Evolutionary conservation across 2,888 invertebrate species (phyloP).

Genomic region (Nebria brevicollis): DNA sequence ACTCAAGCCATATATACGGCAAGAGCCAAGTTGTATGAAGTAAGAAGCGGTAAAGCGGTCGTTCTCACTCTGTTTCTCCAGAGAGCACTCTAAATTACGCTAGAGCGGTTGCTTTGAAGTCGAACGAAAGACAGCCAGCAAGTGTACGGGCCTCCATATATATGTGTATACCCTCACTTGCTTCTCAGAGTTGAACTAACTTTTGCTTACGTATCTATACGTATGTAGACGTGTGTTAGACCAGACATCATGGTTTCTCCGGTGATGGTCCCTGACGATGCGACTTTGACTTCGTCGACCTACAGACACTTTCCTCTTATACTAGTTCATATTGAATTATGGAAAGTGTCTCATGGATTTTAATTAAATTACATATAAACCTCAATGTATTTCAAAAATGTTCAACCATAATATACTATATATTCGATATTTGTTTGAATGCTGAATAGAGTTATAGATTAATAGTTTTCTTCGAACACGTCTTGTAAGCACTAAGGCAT

Average conservation of each 20-base stretch:
- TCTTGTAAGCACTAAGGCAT: slow-evolving; percentile 25
- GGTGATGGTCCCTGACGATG: not conserved
- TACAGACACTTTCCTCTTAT: not conserved
- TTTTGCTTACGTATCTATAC: slow-evolving; percentile 11
- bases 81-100: slow-evolving; percentile 41
- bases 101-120: slow-evolving; percentile 15
- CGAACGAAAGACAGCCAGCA: slow-evolving; percentile 13
- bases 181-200: slow-evolving; percentile 3
- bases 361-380: not conserved
- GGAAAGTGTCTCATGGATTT: not conserved
- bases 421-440: not conserved
- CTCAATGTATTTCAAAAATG: not conserved
- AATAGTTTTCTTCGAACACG: slow-evolving; percentile 12
- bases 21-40: slow-evolving; percentile 3
- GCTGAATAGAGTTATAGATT: not conserved
- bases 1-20: not conserved
- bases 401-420: too few species aligned
- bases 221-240: not conserved
- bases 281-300: not conserved
- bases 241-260: not conserved
- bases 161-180: not conserved
- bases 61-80: slow-evolving; percentile 12
- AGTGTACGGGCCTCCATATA: not conserved
- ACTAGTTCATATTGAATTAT: not conserved
- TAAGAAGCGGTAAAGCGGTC: slow-evolving; percentile 15